A percentile compares a stretch with the other conserved stretches of the same genome.
These are phyloP conservation scores for Ceuthmochares aereus DNA, from an alignment of 2,113 vertebrate genomes.

Conservation along the genomic window DNA sequence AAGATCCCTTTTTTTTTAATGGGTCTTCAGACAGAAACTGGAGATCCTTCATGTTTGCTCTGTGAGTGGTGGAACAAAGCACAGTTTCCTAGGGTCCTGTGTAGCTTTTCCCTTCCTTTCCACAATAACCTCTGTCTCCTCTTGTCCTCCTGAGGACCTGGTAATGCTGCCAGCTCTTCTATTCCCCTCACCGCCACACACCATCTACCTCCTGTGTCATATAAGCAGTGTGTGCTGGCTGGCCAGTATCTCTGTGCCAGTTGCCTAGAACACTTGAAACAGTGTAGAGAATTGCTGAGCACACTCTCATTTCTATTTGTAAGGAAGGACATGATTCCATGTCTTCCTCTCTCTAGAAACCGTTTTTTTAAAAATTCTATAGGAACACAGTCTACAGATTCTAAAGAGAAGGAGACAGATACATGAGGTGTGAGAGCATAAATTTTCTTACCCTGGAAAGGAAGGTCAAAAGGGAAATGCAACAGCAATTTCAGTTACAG, in stretches of 20 bases:
- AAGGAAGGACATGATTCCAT: background rate
- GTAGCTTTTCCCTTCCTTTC: background rate
- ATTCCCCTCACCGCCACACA: fast-evolving
- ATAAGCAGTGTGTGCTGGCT: background rate
- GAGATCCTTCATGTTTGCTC: background rate
- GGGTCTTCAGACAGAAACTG: background rate
- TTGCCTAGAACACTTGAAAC: background rate
- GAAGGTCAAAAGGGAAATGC: background rate
- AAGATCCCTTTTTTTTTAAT: background rate
- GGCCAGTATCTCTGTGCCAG: background rate
- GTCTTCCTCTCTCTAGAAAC: background rate
- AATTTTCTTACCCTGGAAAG: background rate
- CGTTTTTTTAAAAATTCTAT: background rate
- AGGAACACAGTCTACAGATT: background rate
- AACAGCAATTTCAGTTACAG: background rate
- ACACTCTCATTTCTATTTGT: background rate
- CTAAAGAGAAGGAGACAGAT: background rate
- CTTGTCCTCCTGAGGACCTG: background rate
- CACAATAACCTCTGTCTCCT: background rate
- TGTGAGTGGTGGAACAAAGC: background rate
- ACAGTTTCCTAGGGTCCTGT: background rate
- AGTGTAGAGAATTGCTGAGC: background rate
- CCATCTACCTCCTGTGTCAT: background rate
- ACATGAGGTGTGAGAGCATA: background rate
- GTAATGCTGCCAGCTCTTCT: background rate